Conservation (phyloP, 1,140 invertebrate genomes). For the Mactra quadrangularis region DNA sequence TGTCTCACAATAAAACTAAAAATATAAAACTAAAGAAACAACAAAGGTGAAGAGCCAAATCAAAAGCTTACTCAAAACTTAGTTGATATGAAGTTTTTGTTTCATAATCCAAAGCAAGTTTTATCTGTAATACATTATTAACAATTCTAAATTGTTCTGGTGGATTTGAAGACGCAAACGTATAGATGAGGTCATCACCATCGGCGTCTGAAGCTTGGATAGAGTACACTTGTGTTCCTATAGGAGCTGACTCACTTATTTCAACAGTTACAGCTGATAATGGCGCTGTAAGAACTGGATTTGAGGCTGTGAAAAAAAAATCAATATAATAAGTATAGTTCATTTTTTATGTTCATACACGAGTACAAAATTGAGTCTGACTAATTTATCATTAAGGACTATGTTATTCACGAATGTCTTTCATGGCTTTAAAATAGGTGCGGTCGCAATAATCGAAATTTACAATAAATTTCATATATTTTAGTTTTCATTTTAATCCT, state of each 20-base stretch:
- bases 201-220: slow-evolving; percentile 18
- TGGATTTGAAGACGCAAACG: not conserved
- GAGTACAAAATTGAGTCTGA: no score
- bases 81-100: slow-evolving; percentile 2
- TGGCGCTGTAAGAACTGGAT: slow-evolving; percentile 19
- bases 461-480: no score
- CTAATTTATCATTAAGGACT: no score
- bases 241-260: not conserved
- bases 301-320: slow-evolving; percentile 1
- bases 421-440: no score
- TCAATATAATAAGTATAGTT: not conserved
- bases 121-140: not conserved
- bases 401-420: no score
- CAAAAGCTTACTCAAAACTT: slow-evolving; percentile 34
- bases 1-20: no score
- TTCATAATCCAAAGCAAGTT: slow-evolving; percentile 8
- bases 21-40: no score
- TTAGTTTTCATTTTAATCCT: no score
- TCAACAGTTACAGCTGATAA: not conserved
- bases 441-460: no score
- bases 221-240: not conserved
- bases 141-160: not conserved
- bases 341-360: no score
- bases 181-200: slow-evolving; percentile 1
- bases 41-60: no score